Evolutionary conservation across 1,140 invertebrate species (phyloP).

Genomic region (Drosophila cardini): DNA sequence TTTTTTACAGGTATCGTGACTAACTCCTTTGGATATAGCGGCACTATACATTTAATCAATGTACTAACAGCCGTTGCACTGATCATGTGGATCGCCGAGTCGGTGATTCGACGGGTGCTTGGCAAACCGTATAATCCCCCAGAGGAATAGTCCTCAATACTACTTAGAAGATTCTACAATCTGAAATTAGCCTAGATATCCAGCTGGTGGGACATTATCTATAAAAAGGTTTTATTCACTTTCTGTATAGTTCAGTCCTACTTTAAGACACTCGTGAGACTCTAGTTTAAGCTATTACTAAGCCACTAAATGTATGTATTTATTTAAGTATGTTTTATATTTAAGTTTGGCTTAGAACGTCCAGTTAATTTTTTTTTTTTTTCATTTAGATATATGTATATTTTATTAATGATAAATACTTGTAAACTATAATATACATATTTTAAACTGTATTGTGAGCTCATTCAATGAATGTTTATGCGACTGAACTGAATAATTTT

Average conservation of each 20-base stretch:
- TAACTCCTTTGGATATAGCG: constrained; percentile 56
- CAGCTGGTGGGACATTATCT: neutral
- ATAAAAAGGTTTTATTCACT: neutral
- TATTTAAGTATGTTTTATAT: constrained; percentile 9
- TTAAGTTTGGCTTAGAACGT: constrained; percentile 8
- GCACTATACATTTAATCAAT: constrained; percentile 75
- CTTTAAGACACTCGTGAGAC: constrained; percentile 10
- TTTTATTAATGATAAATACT: neutral
- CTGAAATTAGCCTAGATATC: constrained; percentile 11
- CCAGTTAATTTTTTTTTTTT: neutral
- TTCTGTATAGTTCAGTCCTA: constrained; percentile 25
- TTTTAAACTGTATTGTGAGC: constrained; percentile 1
- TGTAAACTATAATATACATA: neutral
- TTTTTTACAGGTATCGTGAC: constrained; percentile 62
- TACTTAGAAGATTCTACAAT: neutral
- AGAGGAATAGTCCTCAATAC: constrained; percentile 36
- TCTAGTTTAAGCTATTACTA: constrained; percentile 1
- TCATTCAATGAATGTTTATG: constrained; percentile 3
- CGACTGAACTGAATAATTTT: constrained; percentile 12
- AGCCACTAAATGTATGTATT: constrained; percentile 4
- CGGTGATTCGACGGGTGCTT: constrained; percentile 51
- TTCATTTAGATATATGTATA: neutral
- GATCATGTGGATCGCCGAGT: constrained; percentile 68
- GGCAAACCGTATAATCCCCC: constrained; percentile 47
- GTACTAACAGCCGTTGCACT: constrained; percentile 56